These are phyloP conservation scores for Rhynchophorus ferrugineus DNA, from an alignment of 1,140 invertebrate species.

Conservation along the genomic window DNA sequence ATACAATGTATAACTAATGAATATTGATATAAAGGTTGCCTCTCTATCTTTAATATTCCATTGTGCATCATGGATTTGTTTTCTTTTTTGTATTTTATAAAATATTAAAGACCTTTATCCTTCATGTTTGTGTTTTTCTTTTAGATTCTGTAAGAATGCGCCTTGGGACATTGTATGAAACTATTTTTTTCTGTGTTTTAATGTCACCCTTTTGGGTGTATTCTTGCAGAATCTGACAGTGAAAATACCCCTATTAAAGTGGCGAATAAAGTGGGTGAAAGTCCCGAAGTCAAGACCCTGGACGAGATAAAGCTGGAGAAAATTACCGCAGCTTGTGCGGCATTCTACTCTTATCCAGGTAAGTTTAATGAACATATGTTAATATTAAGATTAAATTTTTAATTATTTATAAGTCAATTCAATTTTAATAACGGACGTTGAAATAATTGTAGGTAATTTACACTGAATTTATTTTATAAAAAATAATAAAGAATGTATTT, in stretches of 20 bases:
- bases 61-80: background rate
- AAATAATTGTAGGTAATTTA: no score
- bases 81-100: constrained; percentile 7
- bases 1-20: no score
- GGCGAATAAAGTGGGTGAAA: constrained; percentile 44
- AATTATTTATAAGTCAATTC: constrained; percentile 1
- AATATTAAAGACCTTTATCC: constrained; percentile 22
- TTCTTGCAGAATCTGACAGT: constrained; percentile 67
- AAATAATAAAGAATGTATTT: no score
- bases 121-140: constrained; percentile 14
- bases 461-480: no score
- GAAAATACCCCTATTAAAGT: constrained; percentile 55
- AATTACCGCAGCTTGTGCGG: constrained; percentile 59
- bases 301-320: constrained; percentile 59
- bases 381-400: constrained; percentile 4
- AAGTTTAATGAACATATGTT: constrained; percentile 10
- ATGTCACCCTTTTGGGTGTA: constrained; percentile 41
- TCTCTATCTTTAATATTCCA: background rate
- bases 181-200: no score
- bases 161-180: constrained; percentile 17
- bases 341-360: constrained; percentile 53
- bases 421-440: no score
- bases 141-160: constrained; percentile 34
- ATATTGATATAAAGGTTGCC: no score
- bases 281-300: constrained; percentile 51